phyloP scores from a whole-genome alignment of 2,113 vertebrate species.

The Verasper variegatus region DNA sequence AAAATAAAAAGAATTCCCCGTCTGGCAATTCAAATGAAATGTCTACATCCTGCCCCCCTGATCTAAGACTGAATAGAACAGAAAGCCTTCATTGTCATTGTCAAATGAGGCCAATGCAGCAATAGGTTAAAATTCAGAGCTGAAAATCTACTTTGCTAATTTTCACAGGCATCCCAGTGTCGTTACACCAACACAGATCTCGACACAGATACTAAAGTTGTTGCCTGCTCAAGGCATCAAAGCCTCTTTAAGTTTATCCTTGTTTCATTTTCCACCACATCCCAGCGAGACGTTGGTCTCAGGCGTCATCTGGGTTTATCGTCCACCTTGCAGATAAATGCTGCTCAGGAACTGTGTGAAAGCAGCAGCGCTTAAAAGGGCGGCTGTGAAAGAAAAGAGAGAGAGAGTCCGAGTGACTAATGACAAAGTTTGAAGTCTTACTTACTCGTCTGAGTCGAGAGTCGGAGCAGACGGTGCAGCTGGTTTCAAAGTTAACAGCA shows the following conservation, averaged over 20 bases:
- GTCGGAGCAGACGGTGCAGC: conserved; percentile 21
- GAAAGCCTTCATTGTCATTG: no score
- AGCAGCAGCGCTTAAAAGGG: neutral
- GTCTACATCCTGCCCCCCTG: no score
- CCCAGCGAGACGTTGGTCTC: neutral
- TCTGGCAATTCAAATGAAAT: no score
- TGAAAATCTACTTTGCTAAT: no score
- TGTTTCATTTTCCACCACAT: neutral
- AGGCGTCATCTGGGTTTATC: neutral
- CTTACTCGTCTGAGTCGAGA: no score
- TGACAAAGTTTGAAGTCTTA: conserved; percentile 33
- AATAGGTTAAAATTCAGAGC: no score
- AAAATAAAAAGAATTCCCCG: no score
- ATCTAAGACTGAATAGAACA: no score
- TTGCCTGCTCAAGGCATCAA: neutral
- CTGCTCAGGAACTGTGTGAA: conserved; percentile 1
- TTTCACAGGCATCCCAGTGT: neutral
- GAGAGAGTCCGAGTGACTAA: conserved; percentile 8
- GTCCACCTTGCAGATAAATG: neutral
- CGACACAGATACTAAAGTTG: neutral
- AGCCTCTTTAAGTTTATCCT: neutral
- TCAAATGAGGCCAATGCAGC: no score
- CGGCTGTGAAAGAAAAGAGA: neutral
- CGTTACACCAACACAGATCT: neutral
- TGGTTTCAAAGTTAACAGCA: conserved; percentile 46